Percentiles rank a stretch among this genome's conserved stretches.
Evolutionary conservation across 2,888 invertebrate genomes (phyloP).

Genomic region (Platycheirus rosarum): DNA sequence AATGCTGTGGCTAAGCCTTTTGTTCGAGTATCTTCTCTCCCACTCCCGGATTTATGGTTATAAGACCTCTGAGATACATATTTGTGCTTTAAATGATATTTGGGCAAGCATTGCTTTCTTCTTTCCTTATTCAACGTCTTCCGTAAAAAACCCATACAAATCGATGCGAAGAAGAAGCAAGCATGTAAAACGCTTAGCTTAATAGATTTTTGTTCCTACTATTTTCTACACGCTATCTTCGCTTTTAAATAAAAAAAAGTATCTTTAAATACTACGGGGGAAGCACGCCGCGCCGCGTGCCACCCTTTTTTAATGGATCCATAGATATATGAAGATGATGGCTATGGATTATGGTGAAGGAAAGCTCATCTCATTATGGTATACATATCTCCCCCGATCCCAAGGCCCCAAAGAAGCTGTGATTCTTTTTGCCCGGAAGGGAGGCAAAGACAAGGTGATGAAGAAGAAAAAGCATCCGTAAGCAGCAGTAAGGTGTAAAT

Average conservation of each 20-base stretch:
- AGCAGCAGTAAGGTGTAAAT: slow-evolving; percentile 50
- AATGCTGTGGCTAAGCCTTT: slow-evolving; percentile 54
- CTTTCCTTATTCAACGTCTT: slow-evolving; percentile 56
- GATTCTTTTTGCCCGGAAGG: slow-evolving; percentile 23
- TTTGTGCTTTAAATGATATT: slow-evolving; percentile 68
- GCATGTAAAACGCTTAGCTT: slow-evolving; percentile 43
- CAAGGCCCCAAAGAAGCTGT: slow-evolving; percentile 47
- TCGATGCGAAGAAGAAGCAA: slow-evolving; percentile 46
- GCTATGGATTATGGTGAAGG: slow-evolving; percentile 7
- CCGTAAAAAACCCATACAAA: slow-evolving; percentile 33
- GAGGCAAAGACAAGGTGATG: background rate
- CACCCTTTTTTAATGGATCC: slow-evolving; percentile 44
- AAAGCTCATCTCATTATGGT: slow-evolving; percentile 46
- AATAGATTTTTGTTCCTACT: slow-evolving; percentile 35
- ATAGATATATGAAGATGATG: slow-evolving; percentile 35
- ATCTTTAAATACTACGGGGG: slow-evolving; percentile 7
- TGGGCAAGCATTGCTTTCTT: slow-evolving; percentile 66
- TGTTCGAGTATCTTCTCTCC: slow-evolving; percentile 53
- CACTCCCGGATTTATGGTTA: slow-evolving; percentile 62
- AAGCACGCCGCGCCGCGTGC: slow-evolving; percentile 1
- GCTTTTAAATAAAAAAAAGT: slow-evolving; percentile 48
- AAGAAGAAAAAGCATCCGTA: slow-evolving; percentile 20
- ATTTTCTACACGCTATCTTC: background rate
- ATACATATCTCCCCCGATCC: slow-evolving; percentile 14
- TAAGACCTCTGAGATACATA: slow-evolving; percentile 67